Evolutionary conservation across 2,888 invertebrate species (phyloP), one percentile per base, ranked within the genome.

Genomic region (Disparrhopalites patrizii): DNA sequence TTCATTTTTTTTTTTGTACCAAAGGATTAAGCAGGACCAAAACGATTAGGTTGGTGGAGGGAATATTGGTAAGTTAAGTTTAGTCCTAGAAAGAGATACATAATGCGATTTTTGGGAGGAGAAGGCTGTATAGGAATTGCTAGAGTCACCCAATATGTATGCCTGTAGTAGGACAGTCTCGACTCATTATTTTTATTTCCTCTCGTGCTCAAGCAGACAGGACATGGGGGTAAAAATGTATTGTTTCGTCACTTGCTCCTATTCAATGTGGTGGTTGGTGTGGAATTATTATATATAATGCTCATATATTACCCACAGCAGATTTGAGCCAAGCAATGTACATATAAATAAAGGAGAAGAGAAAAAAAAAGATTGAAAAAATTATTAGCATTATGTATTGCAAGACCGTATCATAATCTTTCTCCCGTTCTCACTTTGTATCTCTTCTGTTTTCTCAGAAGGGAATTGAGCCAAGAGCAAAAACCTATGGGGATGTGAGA

Each of bases 141-240:
- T n/a, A n/a, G n/a, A n/a, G 15, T 47, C 23, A 47, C 47, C 25
- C 36, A 36, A 36, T 10, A 36, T 36, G 15, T 36, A 36, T 36
- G 15, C 15, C 8, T 47, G 23, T 8, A 38, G 51, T 51, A 51
- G 51, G 36, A 31, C 27, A 38, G 51, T 61, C n/a, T n/a, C 36
- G 52, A 61, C 61, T 61, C 52, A 52, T 61, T 61, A 61, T 60
- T 60, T 60, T 60, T 60, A 60, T 61, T 61, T 61, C 51, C 51
- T 61, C 61, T 61, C 51, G 51, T 61, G 61, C 61, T 61, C 20
- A 61, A 61, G 50, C 38, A 40, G 38, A 57, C 38, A 57, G 27
- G 40, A 38, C 13, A 57, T 38, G 30, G 36, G 33, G 7, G 25
- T 10, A 10, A 47, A 1, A 18, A 15, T 47, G 47, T 23, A 18